phyloP scores from a whole-genome alignment of 2,888 invertebrate genomes.

The Erannis defoliaria region DNA sequence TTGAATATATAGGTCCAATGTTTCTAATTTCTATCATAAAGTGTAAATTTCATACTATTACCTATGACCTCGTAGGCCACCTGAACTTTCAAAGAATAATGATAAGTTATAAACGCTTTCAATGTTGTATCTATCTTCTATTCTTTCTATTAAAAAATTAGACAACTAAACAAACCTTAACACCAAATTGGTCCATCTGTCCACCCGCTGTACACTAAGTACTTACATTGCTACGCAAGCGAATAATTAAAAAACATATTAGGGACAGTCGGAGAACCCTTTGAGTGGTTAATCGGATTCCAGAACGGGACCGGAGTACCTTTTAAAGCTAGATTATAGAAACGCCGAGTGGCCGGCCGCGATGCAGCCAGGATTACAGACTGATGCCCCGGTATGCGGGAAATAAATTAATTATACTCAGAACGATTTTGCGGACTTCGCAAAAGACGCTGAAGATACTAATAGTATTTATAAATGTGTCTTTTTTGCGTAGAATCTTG shows the following conservation, averaged over 20 bases:
- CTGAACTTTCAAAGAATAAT: no score
- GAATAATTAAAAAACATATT: slow-evolving; percentile 80
- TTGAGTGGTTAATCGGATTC: slow-evolving; percentile 66
- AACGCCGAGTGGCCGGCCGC: slow-evolving; percentile 53
- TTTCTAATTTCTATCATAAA: no score
- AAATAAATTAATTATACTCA: slow-evolving; percentile 1
- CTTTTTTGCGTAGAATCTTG: no score
- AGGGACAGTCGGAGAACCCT: slow-evolving; percentile 53
- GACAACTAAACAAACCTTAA: no score
- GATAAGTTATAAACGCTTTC: no score
- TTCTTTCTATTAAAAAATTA: no score
- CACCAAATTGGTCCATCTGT: slow-evolving; percentile 17
- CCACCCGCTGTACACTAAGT: not conserved
- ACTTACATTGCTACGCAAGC: slow-evolving; percentile 28
- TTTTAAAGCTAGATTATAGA: slow-evolving; percentile 67
- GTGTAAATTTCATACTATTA: no score
- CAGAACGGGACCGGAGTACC: slow-evolving; percentile 57
- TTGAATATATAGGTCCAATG: no score
- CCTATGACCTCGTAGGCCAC: no score
- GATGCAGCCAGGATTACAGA: slow-evolving; percentile 18
- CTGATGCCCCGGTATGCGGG: not conserved
- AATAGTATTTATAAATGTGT: not conserved
- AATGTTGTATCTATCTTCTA: not conserved
- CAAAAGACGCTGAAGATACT: not conserved
- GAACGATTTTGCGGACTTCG: not conserved